Evolutionary conservation across 2,113 vertebrate species (phyloP), one percentile per base, ranked within the genome.

Genomic region (Polypterus bichir): DNA sequence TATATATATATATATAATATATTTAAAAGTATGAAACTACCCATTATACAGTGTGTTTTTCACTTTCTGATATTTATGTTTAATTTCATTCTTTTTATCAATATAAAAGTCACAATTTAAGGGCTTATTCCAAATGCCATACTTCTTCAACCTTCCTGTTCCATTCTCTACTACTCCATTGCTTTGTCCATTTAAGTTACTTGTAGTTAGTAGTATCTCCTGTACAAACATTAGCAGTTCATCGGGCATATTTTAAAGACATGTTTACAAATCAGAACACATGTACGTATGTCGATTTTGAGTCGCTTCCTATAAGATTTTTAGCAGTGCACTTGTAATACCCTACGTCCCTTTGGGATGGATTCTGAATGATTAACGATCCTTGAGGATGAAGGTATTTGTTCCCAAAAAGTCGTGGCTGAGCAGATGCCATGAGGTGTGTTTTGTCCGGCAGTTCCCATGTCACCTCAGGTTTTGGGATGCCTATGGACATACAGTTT

Each of bases 321-420:
- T 83, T 83, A 4, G 93, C 93, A 3, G 85, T 91, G 77, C 94
- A 97, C 65, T 81, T 89, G 74, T 97, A 97, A 57, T 85, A 78
- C 9, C 94, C 94, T 0, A 84, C 66, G 55, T 97, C 94, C 44
- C 71, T 78, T 49, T 73, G 79, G 1, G 81, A 76, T 4, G 87
- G 81, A 45, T 87, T 90, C 72, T 93, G 92, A 60, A 97, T 84
- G 63, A 92, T 81, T 45, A 97, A 76, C 0, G 90, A 84, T 2
- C 93, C 94, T 69, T 92, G 89, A 0, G 92, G 90, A 54, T 95
- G 89, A 3, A 97, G 80, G 68, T 89, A 89, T 69, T 92, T 87
- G 76, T 94, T 90, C 48, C 90, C 92, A 46, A 87, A 88, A 2
- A 92, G 73, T 0, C 89, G 90, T 0, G 90, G 89, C 7, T 90